Conservation (phyloP, 2,113 vertebrate genomes). For the Rhabdomys dilectus region DNA sequence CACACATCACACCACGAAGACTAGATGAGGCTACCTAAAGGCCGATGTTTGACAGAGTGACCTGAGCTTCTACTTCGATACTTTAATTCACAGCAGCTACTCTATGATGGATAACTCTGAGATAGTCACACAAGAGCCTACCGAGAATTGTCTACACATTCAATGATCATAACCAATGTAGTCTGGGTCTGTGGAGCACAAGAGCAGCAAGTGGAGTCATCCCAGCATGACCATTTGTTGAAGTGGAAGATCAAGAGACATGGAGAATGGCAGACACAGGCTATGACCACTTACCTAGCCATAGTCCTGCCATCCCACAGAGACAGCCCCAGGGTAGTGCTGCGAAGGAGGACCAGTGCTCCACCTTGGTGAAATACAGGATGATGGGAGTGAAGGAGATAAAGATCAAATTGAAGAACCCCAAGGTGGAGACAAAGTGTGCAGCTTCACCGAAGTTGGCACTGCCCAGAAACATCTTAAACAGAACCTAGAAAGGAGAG, state of each 20-base stretch:
- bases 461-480: conserved; percentile 99
- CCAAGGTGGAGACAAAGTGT: conserved; percentile 97
- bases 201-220: not conserved
- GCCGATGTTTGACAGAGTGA: not conserved
- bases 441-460: conserved; percentile 97
- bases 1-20: not conserved
- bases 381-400: conserved; percentile 97
- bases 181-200: not conserved
- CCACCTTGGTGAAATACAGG: conserved; percentile 97
- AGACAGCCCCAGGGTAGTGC: conserved; percentile 97
- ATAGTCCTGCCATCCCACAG: conserved; percentile 97
- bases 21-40: not conserved
- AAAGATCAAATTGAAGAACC: conserved; percentile 98
- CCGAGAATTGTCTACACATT: not conserved
- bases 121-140: not conserved
- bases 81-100: not conserved
- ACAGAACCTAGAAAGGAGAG: conserved; percentile 92
- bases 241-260: not conserved
- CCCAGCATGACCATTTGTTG: not conserved
- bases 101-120: not conserved
- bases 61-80: not conserved
- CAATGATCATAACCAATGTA: not conserved
- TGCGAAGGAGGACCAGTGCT: conserved; percentile 97
- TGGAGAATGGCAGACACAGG: not conserved
- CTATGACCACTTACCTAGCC: conserved; percentile 91